A percentile compares a stretch with the other conserved stretches of the same genome.
Conservation (phyloP, 2,113 vertebrate species). For the Hemiprocne comata region DNA sequence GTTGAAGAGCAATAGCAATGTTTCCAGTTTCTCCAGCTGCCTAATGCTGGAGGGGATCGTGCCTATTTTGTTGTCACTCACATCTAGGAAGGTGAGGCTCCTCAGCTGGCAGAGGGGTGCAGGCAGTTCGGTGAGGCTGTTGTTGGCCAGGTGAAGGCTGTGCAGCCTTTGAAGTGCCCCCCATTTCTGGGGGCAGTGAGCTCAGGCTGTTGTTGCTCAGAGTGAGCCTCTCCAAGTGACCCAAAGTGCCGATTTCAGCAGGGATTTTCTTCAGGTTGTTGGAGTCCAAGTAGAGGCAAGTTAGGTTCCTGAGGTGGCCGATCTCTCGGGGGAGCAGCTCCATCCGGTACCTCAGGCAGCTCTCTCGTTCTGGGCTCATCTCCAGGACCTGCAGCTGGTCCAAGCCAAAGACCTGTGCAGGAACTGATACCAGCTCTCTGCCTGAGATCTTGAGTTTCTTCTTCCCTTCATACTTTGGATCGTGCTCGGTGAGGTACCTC, state of each 20-base stretch:
- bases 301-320: slow-evolving; percentile 30
- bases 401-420: slow-evolving; percentile 24
- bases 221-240: slow-evolving; percentile 51
- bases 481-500: slow-evolving; percentile 20
- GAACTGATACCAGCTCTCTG: slow-evolving; percentile 31
- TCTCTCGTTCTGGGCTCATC: slow-evolving; percentile 66
- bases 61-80: slow-evolving; percentile 61
- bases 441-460: slow-evolving; percentile 64
- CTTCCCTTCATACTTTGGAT: not conserved
- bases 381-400: slow-evolving; percentile 63
- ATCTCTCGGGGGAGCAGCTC: slow-evolving; percentile 51
- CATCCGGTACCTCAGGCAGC: slow-evolving; percentile 53
- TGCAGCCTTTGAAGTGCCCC: slow-evolving; percentile 47
- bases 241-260: slow-evolving; percentile 37
- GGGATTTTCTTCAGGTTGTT: slow-evolving; percentile 64
- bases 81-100: slow-evolving; percentile 59
- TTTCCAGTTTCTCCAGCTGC: slow-evolving; percentile 55
- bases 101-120: slow-evolving; percentile 50
- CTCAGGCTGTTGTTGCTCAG: slow-evolving; percentile 67
- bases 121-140: slow-evolving; percentile 28
- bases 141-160: slow-evolving; percentile 71
- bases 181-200: slow-evolving; percentile 24
- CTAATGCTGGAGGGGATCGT: slow-evolving; percentile 22
- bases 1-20: slow-evolving; percentile 51
- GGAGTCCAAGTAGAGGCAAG: slow-evolving; percentile 58